phyloP scores from a whole-genome alignment of 2,113 vertebrate species.

The Pseudorasbora parva region DNA sequence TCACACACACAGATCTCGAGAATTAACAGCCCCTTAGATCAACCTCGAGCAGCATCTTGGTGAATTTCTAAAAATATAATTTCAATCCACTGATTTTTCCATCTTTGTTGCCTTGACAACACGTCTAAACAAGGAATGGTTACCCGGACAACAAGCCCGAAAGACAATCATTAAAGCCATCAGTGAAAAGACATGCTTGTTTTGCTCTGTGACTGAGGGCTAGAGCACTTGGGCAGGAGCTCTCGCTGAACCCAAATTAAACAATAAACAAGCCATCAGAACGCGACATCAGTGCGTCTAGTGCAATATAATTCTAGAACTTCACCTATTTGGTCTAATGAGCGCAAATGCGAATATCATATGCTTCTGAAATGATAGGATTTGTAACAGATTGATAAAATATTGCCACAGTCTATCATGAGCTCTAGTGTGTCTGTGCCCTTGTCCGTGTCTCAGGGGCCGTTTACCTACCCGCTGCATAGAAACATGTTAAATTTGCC shows the following conservation, averaged over 20 bases:
- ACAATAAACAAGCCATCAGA: slow-evolving; percentile 45
- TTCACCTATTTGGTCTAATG: neutral
- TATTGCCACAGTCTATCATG: neutral
- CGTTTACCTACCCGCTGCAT: neutral
- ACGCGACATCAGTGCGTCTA: neutral
- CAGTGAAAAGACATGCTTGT: slow-evolving; percentile 51
- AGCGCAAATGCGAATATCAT: neutral
- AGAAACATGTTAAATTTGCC: slow-evolving; percentile 26
- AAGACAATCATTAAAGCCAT: slow-evolving; percentile 65
- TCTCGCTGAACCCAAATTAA: slow-evolving; percentile 48
- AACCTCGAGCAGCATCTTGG: slow-evolving; percentile 66
- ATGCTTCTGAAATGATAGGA: neutral
- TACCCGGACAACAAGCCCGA: slow-evolving; percentile 77
- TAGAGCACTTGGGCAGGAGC: slow-evolving; percentile 41
- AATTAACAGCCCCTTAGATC: slow-evolving; percentile 38
- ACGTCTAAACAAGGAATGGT: slow-evolving; percentile 79
- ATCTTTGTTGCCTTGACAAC: slow-evolving; percentile 81
- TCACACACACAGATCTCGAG: slow-evolving; percentile 8
- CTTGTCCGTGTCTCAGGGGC: neutral
- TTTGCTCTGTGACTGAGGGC: slow-evolving; percentile 40
- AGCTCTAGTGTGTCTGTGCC: neutral
- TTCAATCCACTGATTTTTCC: slow-evolving; percentile 67
- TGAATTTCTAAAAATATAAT: slow-evolving; percentile 74
- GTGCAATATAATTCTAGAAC: neutral
- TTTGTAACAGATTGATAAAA: neutral